These are phyloP conservation scores for Scartelaos histophorus DNA, from an alignment of 2,113 vertebrate species.

Conservation along the genomic window DNA sequence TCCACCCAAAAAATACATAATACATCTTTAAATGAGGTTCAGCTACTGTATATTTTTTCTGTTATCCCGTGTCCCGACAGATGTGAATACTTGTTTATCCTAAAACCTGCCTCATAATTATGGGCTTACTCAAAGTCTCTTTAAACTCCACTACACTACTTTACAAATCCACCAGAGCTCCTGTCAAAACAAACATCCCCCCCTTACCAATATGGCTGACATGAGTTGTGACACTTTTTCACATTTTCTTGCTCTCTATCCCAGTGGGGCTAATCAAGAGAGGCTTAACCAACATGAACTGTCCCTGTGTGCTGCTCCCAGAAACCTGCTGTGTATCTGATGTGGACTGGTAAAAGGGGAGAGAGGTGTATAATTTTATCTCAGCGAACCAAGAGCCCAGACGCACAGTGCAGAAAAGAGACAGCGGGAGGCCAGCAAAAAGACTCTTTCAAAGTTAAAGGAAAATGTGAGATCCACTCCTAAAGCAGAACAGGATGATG, in stretches of 20 bases:
- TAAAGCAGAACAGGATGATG: constrained; percentile 12
- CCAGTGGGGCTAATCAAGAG: constrained; percentile 26
- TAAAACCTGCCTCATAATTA: background rate
- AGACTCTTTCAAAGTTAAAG: constrained; percentile 14
- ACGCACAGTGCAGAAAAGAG: constrained; percentile 2
- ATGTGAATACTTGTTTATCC: background rate
- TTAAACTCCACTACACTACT: background rate
- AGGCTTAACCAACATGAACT: constrained; percentile 46
- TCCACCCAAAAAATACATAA: too few species aligned
- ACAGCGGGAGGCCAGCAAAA: background rate
- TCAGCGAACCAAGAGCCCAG: background rate
- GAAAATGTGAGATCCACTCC: constrained; percentile 28
- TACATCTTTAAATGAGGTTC: too few species aligned
- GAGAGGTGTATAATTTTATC: constrained; percentile 27
- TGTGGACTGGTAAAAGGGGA: constrained; percentile 24
- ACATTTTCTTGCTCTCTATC: constrained; percentile 4
- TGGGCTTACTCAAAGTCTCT: background rate
- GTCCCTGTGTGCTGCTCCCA: constrained; percentile 33
- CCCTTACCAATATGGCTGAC: background rate
- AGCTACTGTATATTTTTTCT: background rate
- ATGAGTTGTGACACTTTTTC: constrained; percentile 14
- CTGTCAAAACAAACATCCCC: constrained; percentile 24
- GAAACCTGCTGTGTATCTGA: constrained; percentile 42
- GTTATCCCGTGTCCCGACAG: background rate
- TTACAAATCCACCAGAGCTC: constrained; percentile 15